Evolutionary conservation across 2,113 vertebrate species (phyloP).

Genomic region (Triplophysa tibetana): DNA sequence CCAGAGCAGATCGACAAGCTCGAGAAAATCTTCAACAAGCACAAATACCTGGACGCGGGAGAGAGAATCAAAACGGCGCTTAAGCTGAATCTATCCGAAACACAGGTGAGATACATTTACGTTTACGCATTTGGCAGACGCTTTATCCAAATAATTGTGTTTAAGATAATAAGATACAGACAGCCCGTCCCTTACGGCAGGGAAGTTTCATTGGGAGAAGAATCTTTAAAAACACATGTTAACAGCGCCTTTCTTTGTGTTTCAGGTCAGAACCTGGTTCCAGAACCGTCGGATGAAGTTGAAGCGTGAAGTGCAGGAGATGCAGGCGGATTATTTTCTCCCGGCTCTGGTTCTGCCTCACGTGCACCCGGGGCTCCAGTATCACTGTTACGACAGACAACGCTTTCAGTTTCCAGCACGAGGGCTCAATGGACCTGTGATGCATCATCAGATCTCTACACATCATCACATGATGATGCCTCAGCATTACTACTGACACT

Average conservation of each 20-base stretch:
- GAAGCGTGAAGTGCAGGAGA: slow-evolving; percentile 81
- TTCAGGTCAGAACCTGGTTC: slow-evolving; percentile 86
- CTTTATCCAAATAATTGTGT: too few species aligned
- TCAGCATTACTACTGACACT: slow-evolving; percentile 62
- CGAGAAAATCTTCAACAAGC: slow-evolving; percentile 79
- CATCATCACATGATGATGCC: slow-evolving; percentile 31
- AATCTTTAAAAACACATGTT: neutral
- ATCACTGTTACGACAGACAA: slow-evolving; percentile 56
- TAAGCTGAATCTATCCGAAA: slow-evolving; percentile 76
- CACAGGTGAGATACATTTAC: slow-evolving; percentile 72
- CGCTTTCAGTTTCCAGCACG: slow-evolving; percentile 49
- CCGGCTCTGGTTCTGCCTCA: slow-evolving; percentile 61
- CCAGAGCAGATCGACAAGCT: slow-evolving; percentile 76
- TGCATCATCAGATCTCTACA: slow-evolving; percentile 48
- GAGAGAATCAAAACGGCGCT: slow-evolving; percentile 76
- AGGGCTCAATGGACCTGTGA: slow-evolving; percentile 47
- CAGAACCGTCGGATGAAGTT: slow-evolving; percentile 89
- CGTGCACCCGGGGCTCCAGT: slow-evolving; percentile 56
- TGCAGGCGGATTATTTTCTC: slow-evolving; percentile 68
- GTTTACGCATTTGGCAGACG: neutral
- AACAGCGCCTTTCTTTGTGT: neutral
- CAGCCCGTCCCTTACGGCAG: too few species aligned
- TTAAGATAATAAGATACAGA: too few species aligned
- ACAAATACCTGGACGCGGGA: slow-evolving; percentile 76
- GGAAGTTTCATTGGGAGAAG: neutral